phyloP scores from a whole-genome alignment of 1,140 invertebrate species.

The Hyphantria cunea region DNA sequence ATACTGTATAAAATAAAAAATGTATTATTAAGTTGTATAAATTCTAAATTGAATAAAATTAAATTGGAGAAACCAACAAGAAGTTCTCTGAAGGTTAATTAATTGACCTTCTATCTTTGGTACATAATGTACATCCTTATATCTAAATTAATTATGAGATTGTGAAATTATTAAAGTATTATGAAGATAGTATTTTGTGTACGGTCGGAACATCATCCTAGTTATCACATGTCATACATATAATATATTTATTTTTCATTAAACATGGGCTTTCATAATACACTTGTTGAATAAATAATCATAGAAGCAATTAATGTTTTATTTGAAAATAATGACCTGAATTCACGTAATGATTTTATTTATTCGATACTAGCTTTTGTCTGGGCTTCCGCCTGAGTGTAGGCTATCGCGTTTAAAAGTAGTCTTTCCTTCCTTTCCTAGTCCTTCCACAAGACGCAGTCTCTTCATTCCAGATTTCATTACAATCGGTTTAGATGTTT shows the following conservation, averaged over 20 bases:
- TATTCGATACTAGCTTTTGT: too few species aligned
- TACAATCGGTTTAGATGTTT: too few species aligned
- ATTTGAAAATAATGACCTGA: neutral
- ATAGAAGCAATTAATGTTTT: slow-evolving; percentile 16
- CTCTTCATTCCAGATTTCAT: too few species aligned
- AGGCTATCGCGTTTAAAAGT: too few species aligned
- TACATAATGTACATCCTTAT: slow-evolving; percentile 24
- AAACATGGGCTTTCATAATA: slow-evolving; percentile 15
- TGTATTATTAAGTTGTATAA: too few species aligned
- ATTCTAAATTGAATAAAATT: too few species aligned
- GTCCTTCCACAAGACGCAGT: too few species aligned
- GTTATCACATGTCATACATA: slow-evolving; percentile 24
- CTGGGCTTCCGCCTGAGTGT: too few species aligned
- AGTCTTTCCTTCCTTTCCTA: too few species aligned
- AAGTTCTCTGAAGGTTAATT: slow-evolving; percentile 7
- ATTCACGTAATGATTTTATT: too few species aligned
- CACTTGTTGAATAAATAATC: slow-evolving; percentile 28
- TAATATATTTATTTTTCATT: slow-evolving; percentile 29
- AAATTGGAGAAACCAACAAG: too few species aligned
- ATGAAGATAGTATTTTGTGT: slow-evolving; percentile 28
- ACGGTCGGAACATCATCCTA: slow-evolving; percentile 20
- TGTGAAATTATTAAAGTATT: slow-evolving; percentile 31
- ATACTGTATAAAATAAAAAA: neutral
- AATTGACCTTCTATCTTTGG: slow-evolving; percentile 11
- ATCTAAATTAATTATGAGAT: slow-evolving; percentile 23